phyloP scores from a whole-genome alignment of 2,797 vertebrate species.

The Cynodonichthys magdalenae region DNA sequence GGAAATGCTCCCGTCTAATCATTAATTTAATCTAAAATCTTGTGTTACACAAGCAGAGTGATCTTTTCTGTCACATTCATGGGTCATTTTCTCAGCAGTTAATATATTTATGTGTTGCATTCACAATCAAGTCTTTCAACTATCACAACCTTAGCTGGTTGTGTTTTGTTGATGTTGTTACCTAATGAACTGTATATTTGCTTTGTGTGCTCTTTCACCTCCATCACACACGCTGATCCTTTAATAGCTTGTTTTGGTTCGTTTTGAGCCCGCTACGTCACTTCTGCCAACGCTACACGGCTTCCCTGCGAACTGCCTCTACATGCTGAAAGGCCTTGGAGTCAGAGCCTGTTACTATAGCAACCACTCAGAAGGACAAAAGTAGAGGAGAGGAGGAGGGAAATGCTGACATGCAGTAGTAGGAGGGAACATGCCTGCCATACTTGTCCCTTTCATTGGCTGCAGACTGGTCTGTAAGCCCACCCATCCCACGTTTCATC shows the following conservation, averaged over 20 bases:
- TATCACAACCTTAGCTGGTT: background rate
- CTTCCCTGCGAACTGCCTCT: constrained; percentile 40
- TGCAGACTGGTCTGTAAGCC: constrained; percentile 60
- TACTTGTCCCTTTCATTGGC: constrained; percentile 84
- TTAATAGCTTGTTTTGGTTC: constrained; percentile 38
- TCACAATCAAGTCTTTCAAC: background rate
- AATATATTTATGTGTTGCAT: background rate
- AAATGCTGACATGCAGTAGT: constrained; percentile 67
- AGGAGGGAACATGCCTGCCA: constrained; percentile 63
- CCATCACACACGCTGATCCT: constrained; percentile 13
- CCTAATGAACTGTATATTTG: background rate
- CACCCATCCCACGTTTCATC: constrained; percentile 77
- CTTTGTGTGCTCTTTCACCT: constrained; percentile 1
- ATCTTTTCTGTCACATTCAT: background rate
- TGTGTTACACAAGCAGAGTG: constrained; percentile 14
- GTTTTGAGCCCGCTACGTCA: constrained; percentile 61
- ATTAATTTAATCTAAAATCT: background rate
- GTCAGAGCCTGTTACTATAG: constrained; percentile 86
- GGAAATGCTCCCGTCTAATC: too few species aligned
- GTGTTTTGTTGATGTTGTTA: background rate
- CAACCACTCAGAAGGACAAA: constrained; percentile 87
- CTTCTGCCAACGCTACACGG: constrained; percentile 58
- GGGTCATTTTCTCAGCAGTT: background rate
- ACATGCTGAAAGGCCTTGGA: constrained; percentile 63
- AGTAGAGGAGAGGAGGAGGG: constrained; percentile 71